Conservation (phyloP, 2,113 vertebrate genomes). For the Actenoides hombroni region DNA sequence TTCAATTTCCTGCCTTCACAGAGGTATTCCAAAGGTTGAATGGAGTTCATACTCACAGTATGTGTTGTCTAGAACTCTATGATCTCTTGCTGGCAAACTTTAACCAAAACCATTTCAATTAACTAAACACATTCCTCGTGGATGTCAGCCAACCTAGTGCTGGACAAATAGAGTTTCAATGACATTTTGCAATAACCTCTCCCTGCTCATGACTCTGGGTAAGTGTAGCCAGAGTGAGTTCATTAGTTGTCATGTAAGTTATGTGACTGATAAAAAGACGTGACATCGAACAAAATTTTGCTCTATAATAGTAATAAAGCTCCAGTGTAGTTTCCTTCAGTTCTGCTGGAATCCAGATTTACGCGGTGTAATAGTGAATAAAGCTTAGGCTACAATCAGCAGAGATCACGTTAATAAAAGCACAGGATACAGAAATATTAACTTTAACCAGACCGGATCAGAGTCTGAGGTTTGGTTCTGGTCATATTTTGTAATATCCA, state of each 20-base stretch:
- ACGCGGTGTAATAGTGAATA: fast-evolving
- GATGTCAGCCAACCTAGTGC: conserved; percentile 58
- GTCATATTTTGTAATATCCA: neutral
- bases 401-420: neutral
- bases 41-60: conserved; percentile 91
- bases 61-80: conserved; percentile 83
- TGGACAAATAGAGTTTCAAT: conserved; percentile 62
- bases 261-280: neutral
- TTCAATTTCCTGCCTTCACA: conserved; percentile 92
- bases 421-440: neutral
- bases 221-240: neutral
- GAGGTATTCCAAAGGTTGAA: conserved; percentile 89
- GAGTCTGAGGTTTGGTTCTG: neutral
- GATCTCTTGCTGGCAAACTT: conserved; percentile 76
- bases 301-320: neutral
- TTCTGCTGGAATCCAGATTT: neutral
- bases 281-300: neutral
- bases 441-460: neutral
- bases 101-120: conserved; percentile 85
- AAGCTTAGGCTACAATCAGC: neutral
- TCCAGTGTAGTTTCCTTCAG: neutral
- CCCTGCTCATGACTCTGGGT: neutral
- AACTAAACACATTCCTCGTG: conserved; percentile 82
- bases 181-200: conserved; percentile 43
- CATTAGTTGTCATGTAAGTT: neutral